Evolutionary conservation across 2,888 invertebrate species (phyloP).

Genomic region (Candidula unifasciata): DNA sequence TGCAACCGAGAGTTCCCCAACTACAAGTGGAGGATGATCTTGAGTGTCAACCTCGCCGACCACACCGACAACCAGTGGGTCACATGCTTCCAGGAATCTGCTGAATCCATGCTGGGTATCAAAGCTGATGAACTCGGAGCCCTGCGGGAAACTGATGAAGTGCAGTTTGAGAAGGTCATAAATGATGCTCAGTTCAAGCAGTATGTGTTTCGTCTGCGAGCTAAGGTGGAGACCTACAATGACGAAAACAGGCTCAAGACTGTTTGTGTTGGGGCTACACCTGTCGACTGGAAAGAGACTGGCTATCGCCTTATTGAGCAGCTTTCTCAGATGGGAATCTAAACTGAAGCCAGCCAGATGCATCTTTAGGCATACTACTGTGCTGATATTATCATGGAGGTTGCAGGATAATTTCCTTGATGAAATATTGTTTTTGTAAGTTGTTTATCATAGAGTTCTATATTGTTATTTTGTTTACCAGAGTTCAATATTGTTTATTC

Average conservation of each 20-base stretch:
- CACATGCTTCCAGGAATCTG: conserved; percentile 87
- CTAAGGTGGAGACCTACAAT: conserved; percentile 93
- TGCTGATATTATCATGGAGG: not conserved
- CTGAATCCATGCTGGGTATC: conserved; percentile 71
- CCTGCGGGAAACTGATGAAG: conserved; percentile 75
- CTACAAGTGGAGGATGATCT: conserved; percentile 90
- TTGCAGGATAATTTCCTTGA: not conserved
- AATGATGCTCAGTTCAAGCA: conserved; percentile 87
- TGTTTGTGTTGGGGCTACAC: conserved; percentile 84
- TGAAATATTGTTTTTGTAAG: not conserved
- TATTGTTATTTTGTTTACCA: too few relatives aligned
- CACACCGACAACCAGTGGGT: conserved; percentile 92
- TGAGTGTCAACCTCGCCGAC: conserved; percentile 89
- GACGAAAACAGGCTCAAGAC: conserved; percentile 90
- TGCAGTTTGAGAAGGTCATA: conserved; percentile 81
- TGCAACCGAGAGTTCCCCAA: conserved; percentile 90
- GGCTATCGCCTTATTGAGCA: conserved; percentile 85
- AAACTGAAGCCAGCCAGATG: not conserved
- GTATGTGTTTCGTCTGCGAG: conserved; percentile 89
- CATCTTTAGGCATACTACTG: not conserved
- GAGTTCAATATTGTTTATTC: too few relatives aligned
- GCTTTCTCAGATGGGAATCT: conserved; percentile 81
- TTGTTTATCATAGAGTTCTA: not conserved
- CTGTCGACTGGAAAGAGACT: conserved; percentile 87
- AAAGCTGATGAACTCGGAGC: conserved; percentile 83